Evolutionary conservation across 2,888 invertebrate genomes (phyloP), one percentile per base, ranked within the genome.

Genomic region (Hirtodrosophila cameraria): DNA sequence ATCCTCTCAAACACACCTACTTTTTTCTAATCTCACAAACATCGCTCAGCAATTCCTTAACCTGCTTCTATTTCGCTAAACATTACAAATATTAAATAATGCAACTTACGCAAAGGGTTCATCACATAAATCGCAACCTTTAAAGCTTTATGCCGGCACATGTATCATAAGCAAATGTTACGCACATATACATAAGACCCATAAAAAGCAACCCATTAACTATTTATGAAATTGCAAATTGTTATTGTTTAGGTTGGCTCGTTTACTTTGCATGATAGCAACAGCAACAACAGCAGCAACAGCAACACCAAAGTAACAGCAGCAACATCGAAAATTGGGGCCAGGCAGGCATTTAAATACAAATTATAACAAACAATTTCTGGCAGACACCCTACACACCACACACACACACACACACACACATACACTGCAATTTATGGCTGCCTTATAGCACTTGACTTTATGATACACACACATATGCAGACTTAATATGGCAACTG

Each of bases 211-310:
- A 50, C 64, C 67, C 60, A 86, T 82, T 82, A 82, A 86, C 72
- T 81, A 82, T 86, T 82, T 82, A 82, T 86, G 60, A 81, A 81
- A 75, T 84, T 70, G 82, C 82, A 86, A 83, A 83, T 73, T 84
- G 82, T 83, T 86, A 82, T 86, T 84, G 82, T 86, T 82, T 77
- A 84, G 76, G 84, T 75, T 64, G 84, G 63, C 78, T 59, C 64
- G 75, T 64, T 86, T 86, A 83, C 83, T 82, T 79, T 79, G 79
- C 79, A 85, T 79, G 79, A 71, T 50, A 81, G 64, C 77, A 69
- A 39, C 66, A 60, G 42, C 68, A 35, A 18, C 58, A 57, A 30
- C 70, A 49, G 8, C 43, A 50, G 16, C 76, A 50, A 13, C 71
- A 52, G 3, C 20, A 27, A 3, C 67, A 27, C 43, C 55, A 54